phyloP scores from a whole-genome alignment of 2,113 vertebrate genomes.

The Mustelus asterias region DNA sequence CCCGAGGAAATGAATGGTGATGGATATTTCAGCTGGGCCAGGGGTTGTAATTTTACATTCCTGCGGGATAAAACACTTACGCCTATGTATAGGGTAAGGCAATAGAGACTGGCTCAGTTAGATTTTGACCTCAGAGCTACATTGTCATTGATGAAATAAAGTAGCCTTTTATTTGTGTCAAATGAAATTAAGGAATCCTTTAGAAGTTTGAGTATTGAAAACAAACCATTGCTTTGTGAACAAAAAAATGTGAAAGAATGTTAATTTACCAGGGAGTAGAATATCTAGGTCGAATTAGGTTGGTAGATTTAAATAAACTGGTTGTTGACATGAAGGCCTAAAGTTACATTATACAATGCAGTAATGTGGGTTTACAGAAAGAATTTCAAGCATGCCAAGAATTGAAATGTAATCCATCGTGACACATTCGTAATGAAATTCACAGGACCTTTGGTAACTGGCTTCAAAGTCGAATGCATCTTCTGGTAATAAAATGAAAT shows the following conservation, averaged over 20 bases:
- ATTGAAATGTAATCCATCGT: conserved; percentile 5
- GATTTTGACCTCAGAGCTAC: conserved; percentile 47
- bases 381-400: not conserved
- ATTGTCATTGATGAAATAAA: conserved; percentile 51
- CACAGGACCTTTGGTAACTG: conserved; percentile 10
- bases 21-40: conserved; percentile 45
- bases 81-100: conserved; percentile 48
- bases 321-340: not conserved
- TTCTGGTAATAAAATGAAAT: conserved; percentile 27
- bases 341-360: not conserved
- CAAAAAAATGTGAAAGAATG: not conserved
- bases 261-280: not conserved
- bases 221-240: not conserved
- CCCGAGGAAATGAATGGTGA: conserved; percentile 48
- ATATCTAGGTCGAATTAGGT: not conserved
- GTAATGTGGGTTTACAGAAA: not conserved
- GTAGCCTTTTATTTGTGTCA: conserved; percentile 46
- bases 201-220: conserved; percentile 37
- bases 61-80: conserved; percentile 48
- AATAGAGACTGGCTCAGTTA: conserved; percentile 50
- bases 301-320: not conserved
- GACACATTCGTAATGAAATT: conserved; percentile 27
- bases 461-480: conserved; percentile 15
- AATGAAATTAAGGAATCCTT: conserved; percentile 45
- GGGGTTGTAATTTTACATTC: conserved; percentile 48